These are phyloP conservation scores for Phlogophora meticulosa DNA, from an alignment of 2,888 invertebrate genomes.

Conservation along the genomic window DNA sequence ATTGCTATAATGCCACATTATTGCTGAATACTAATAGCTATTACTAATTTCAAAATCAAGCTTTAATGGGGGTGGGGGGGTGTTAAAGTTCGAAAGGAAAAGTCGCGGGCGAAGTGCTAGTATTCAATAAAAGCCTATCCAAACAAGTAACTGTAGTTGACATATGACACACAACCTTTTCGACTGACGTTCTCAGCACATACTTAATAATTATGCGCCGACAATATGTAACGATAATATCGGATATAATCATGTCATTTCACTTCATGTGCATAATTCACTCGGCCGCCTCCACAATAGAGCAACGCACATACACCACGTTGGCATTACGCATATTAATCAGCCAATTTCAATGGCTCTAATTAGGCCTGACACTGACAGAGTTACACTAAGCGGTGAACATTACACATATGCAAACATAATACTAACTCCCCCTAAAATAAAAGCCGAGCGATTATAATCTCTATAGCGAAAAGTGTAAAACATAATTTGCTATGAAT, in stretches of 20 bases:
- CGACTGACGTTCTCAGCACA: not conserved
- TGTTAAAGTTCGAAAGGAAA: too few species aligned
- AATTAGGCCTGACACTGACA: slow-evolving; percentile 89
- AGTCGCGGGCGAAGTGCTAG: too few species aligned
- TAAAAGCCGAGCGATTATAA: slow-evolving; percentile 60
- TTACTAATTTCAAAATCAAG: too few species aligned
- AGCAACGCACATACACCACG: slow-evolving; percentile 82
- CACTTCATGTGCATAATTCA: slow-evolving; percentile 82
- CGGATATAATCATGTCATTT: slow-evolving; percentile 81
- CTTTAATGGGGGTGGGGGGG: too few species aligned
- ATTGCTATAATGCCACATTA: too few species aligned
- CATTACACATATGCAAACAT: slow-evolving; percentile 70
- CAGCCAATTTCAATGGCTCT: slow-evolving; percentile 88
- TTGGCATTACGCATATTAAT: slow-evolving; percentile 87
- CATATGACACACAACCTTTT: slow-evolving; percentile 1
- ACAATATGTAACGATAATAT: slow-evolving; percentile 73
- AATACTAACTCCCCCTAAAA: slow-evolving; percentile 41
- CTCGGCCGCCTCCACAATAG: slow-evolving; percentile 79
- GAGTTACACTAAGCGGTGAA: slow-evolving; percentile 85
- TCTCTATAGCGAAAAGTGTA: slow-evolving; percentile 48
- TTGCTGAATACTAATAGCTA: too few species aligned
- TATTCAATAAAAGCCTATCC: not conserved
- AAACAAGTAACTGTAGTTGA: not conserved
- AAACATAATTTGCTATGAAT: slow-evolving; percentile 32
- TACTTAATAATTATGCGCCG: slow-evolving; percentile 65